phyloP scores from a whole-genome alignment of 2,113 vertebrate species.

The Archilochus colubris region DNA sequence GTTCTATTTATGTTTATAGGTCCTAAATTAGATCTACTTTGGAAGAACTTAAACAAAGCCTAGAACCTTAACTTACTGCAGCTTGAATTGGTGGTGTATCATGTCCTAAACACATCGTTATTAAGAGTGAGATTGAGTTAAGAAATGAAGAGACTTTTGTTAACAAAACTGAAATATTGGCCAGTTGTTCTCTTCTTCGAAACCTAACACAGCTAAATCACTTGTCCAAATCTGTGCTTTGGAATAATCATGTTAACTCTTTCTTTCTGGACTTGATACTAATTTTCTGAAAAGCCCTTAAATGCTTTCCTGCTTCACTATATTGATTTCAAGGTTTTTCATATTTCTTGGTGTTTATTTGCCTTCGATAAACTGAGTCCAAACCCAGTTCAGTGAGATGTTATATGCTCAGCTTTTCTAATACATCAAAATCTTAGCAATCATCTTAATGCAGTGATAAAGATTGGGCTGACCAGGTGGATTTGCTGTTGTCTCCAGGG shows the following conservation, averaged over 20 bases:
- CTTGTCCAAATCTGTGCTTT: not conserved
- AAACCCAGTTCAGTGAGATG: not conserved
- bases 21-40: not conserved
- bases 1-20: rapidly evolving
- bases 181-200: not conserved
- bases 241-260: rapidly evolving
- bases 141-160: not conserved
- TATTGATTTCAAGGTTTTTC: not conserved
- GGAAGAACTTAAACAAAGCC: not conserved
- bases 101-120: not conserved
- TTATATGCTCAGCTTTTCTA: not conserved
- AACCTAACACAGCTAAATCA: not conserved
- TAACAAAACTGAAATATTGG: not conserved
- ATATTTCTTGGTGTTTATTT: not conserved
- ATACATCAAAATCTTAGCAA: not conserved
- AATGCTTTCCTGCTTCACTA: not conserved
- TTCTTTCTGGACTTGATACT: not conserved
- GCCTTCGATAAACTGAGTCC: not conserved
- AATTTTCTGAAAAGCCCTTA: not conserved
- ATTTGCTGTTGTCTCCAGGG: slow-evolving; percentile 77
- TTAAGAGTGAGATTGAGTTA: not conserved
- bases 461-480: not conserved
- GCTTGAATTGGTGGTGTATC: not conserved
- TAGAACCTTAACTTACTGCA: not conserved
- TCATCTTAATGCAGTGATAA: not conserved